phyloP scores from a whole-genome alignment of 2,797 vertebrate genomes.

The Enteromius anoplus region DNA sequence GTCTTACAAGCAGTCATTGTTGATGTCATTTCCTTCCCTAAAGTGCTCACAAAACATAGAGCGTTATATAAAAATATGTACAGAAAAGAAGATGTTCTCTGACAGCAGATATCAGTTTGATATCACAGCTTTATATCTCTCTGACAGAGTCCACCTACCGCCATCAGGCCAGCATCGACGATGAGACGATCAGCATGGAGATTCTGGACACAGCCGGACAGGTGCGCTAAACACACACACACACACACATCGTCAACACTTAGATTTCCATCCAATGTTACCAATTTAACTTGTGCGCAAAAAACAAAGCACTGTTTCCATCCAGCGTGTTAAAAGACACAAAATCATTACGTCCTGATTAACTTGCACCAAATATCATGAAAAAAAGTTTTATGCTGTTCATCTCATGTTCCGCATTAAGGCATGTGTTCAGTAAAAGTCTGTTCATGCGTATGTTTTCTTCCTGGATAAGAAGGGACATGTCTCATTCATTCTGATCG shows the following conservation, averaged over 20 bases:
- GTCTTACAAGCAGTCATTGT: not conserved
- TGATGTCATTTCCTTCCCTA: not conserved
- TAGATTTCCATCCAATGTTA: no score
- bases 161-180: slow-evolving; percentile 94
- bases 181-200: slow-evolving; percentile 96
- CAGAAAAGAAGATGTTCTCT: not conserved
- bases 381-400: no score
- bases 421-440: no score
- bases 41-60: not conserved
- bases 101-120: not conserved
- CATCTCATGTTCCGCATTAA: no score
- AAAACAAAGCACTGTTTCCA: no score
- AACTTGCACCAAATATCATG: no score
- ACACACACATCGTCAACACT: no score
- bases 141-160: slow-evolving; percentile 93
- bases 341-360: no score
- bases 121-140: slow-evolving; percentile 40
- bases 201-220: slow-evolving; percentile 97
- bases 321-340: no score
- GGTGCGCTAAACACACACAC: slow-evolving; percentile 73
- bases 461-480: no score
- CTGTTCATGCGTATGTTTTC: no score
- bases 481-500: not conserved
- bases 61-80: not conserved
- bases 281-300: no score